Conservation (phyloP, 2,888 invertebrate genomes). For the Bruchidius siliquastri region DNA sequence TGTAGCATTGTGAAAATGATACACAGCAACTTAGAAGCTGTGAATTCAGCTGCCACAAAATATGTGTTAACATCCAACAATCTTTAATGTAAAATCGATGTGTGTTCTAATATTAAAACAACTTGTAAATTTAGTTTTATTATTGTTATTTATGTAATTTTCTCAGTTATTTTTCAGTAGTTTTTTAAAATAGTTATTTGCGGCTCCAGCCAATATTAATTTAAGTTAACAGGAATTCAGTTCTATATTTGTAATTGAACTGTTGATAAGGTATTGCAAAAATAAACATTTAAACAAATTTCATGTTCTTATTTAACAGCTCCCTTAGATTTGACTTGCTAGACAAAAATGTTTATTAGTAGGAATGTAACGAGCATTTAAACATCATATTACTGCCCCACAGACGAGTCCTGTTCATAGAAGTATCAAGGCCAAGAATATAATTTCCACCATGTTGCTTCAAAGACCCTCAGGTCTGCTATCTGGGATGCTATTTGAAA, state of each 20-base stretch:
- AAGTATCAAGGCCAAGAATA: too few relatives aligned
- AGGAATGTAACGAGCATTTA: too few relatives aligned
- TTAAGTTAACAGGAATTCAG: conserved; percentile 40
- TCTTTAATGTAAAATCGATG: conserved; percentile 35
- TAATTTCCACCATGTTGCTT: too few relatives aligned
- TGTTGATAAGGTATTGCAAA: conserved; percentile 39
- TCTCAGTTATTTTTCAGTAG: conserved; percentile 33
- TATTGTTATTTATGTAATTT: conserved; percentile 30
- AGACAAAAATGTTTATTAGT: too few relatives aligned
- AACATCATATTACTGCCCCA: too few relatives aligned
- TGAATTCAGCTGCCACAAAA: conserved; percentile 27
- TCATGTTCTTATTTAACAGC: conserved; percentile 2
- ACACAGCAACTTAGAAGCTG: conserved; percentile 17
- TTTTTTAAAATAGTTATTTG: conserved; percentile 35
- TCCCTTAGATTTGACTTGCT: not conserved
- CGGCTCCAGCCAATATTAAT: conserved; percentile 31
- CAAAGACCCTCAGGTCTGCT: too few relatives aligned
- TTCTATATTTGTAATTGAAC: conserved; percentile 40
- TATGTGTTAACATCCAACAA: conserved; percentile 22
- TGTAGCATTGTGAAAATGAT: conserved; percentile 18
- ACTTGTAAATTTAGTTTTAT: conserved; percentile 34
- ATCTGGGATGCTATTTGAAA: too few relatives aligned
- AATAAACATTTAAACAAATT: conserved; percentile 27
- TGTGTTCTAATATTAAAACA: conserved; percentile 35
- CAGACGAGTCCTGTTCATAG: too few relatives aligned